phyloP scores from a whole-genome alignment of 2,888 invertebrate genomes.

The Volucella bombylans region DNA sequence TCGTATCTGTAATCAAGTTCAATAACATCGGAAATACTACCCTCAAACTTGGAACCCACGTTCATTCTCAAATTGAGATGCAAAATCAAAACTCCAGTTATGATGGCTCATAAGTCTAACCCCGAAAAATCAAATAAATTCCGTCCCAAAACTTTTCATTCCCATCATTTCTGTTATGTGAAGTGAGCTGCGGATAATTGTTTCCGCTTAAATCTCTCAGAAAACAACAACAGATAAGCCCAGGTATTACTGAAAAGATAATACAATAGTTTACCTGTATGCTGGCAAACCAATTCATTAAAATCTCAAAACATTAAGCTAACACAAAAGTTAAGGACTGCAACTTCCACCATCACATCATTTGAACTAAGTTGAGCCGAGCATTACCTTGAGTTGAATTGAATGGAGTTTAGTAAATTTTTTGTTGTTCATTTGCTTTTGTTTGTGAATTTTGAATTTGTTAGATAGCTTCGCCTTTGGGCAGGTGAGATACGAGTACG shows the following conservation, averaged over 20 bases:
- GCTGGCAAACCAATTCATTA: conserved; percentile 64
- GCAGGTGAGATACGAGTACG: conserved; percentile 8
- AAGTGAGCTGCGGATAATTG: conserved; percentile 30
- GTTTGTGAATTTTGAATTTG: not conserved
- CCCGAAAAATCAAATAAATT: not conserved
- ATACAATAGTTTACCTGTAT: conserved; percentile 42
- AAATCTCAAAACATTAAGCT: conserved; percentile 57
- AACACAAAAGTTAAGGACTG: conserved; percentile 43
- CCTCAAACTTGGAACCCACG: too few species aligned
- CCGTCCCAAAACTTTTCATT: conserved; percentile 2
- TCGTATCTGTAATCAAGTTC: too few species aligned
- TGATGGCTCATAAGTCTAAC: too few species aligned
- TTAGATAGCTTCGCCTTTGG: conserved; percentile 1
- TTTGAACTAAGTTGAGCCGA: too few species aligned
- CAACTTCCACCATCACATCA: conserved; percentile 9
- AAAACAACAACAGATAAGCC: conserved; percentile 26
- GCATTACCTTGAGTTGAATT: too few species aligned
- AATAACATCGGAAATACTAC: too few species aligned
- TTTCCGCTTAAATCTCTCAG: conserved; percentile 38
- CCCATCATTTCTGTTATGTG: conserved; percentile 12
- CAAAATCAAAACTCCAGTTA: not conserved
- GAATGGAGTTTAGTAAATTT: not conserved
- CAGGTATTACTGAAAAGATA: conserved; percentile 32
- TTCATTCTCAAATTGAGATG: not conserved
- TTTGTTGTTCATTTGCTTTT: conserved; percentile 1